Percentiles rank a stretch among this genome's conserved stretches.
These are phyloP conservation scores for Pelusios castaneus DNA, from an alignment of 2,113 vertebrate genomes.

Conservation along the genomic window DNA sequence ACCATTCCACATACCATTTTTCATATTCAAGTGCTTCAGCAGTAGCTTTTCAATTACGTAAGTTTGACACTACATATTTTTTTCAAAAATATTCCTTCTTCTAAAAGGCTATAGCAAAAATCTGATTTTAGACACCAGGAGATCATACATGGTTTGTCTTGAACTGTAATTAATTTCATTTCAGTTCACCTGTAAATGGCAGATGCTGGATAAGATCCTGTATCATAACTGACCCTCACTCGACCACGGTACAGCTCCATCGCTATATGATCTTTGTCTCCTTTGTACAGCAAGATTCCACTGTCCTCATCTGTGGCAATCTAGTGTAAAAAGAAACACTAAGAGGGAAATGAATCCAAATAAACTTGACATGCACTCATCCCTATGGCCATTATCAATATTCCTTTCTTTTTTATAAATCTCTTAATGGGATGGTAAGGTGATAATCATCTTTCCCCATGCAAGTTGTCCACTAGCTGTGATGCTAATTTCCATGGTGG, in stretches of 20 bases:
- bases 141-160: not conserved
- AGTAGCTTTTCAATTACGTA: not conserved
- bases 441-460: not conserved
- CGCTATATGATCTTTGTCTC: constrained; percentile 91
- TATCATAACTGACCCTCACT: constrained; percentile 95
- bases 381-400: not conserved
- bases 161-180: not conserved
- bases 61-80: not conserved
- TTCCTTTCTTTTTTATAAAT: not conserved
- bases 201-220: constrained; percentile 91
- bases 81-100: not conserved
- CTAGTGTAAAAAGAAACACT: constrained; percentile 74
- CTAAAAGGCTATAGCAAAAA: not conserved
- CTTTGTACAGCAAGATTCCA: constrained; percentile 95
- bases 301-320: constrained; percentile 98
- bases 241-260: constrained; percentile 95
- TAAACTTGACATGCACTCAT: not conserved
- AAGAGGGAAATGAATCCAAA: not conserved
- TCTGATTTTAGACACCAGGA: not conserved
- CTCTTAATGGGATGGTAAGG: not conserved
- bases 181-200: constrained; percentile 94
- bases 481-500: not conserved
- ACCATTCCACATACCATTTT: not conserved
- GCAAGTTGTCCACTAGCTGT: not conserved
- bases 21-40: not conserved